Base-by-base conservation (phyloP, 2,888 invertebrate species). In the Sturmia bella region DNA sequence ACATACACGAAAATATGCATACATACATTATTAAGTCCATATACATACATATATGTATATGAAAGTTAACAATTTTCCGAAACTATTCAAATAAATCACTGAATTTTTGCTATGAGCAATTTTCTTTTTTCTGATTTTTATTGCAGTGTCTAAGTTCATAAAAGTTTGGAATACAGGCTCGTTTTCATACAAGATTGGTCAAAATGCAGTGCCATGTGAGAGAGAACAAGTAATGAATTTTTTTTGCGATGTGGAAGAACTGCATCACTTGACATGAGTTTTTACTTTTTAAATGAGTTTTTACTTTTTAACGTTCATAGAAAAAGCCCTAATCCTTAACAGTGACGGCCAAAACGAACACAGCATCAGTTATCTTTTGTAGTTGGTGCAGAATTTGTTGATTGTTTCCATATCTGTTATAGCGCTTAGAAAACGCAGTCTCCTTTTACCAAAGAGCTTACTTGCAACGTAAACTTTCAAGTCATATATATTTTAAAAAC, bases 71-170 rank as follows among this genome's bases (percentile, higher is more conserved):
- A 75, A 80, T 75, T 80, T 84, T 80, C 72, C 80, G 70, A 80
- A 84, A 84, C 84, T 83, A 83, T 84, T 84, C 84, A 68, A 75
- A 84, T 84, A 84, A 84, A 84, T 84, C 84, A 84, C 83, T 78
- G 66, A 50, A 57, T 66, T 57, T 75, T 68, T 75, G 45, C 66
- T 32, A 57, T 66, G 48, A 64, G 59, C 37, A 74, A 48, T 52
- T 69, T 73, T 37, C 12, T 45, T 61, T 48, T 54, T 74, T 39
- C 43, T 59, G 43, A 61, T 54, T 21, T 37, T 75, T 66, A 75
- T 66, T 66, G 66, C 50, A 59, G 59, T 41, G 57, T 19, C 57
- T 75, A 57, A 75, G 74, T 50, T 57, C 48, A 61, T 17, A 48
- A 19, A 11, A 27, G 39, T 37, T 4, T 68, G 52, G 19, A 48